Base-by-base conservation (phyloP, 2,888 invertebrate species). In the Allacma fusca region DNA sequence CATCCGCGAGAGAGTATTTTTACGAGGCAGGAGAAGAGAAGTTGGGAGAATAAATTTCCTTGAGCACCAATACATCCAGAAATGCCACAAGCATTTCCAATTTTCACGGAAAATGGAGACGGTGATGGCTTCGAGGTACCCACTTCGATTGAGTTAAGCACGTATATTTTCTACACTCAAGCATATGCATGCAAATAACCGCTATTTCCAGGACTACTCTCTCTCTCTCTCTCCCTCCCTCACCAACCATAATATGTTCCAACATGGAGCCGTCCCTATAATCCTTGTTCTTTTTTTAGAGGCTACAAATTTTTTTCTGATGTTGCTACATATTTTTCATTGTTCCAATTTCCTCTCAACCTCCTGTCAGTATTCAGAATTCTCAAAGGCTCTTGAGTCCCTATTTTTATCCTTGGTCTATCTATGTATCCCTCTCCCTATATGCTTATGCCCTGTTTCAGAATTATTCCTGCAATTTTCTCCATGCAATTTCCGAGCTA, bases 81-180 rank as follows among this genome's bases (percentile, higher is more conserved):
- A 76, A 76, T 70, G 76, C 78, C 78, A 75, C 78, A 78, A 75
- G 78, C 72, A 78, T 78, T 78, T 78, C 75, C 78, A 78, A 78
- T 78, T 75, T 78, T 72, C 75, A 75, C 59, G 59, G 76, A 59
- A 76, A 76, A 76, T 76, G 76, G 76, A 76, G 76, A 70, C 59
- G 69, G 43, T 70, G 74, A 74, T 74, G 65, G 65, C 65, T 76
- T 40, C 43, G 7, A 40, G 40, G 28, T 23, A 74, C 40, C 62
- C 57, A 50, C 43, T 72, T 72, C 24, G 12, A 72, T 24, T 57
- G 28, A 43, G 57, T 43, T 57, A 50, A 43, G 50, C 26, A 5
- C 57, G 24, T 44, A 29, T 70, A 70, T 70, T 70, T 70, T 34
- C 67, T 16, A 62, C 26, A 29, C 65, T 28, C 29, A 29, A 65